Evolutionary conservation across 2,888 invertebrate species (phyloP), one percentile per base, ranked within the genome.

Genomic region (Iphiclides podalirius): DNA sequence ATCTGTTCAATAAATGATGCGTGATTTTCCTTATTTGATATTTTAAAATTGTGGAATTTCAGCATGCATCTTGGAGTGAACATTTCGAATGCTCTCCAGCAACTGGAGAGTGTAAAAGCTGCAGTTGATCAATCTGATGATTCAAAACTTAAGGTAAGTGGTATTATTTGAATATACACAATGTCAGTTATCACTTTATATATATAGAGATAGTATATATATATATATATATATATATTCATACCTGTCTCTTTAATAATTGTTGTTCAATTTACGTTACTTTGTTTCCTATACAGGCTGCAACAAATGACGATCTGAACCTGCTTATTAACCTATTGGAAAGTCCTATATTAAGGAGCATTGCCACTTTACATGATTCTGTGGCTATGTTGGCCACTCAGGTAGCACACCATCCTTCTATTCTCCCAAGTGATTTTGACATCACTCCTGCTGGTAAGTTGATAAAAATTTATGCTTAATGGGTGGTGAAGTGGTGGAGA

Each of bases 371-470:
- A 52, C 94, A 98, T 89, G 97, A 98, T 74, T 97, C 98, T 0
- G 88, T 98, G 36, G 93, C 93, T 37, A 95, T 97, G 83, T 87
- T 98, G 47, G 95, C 96, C 57, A 93, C 93, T 17, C 97, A 97
- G 81, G 91, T 97, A 47, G 93, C 93, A 33, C 95, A 96, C 67
- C 97, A 97, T 84, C 97, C 97, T 9, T 97, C 97, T 13, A 96
- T 97, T 72, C 88, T 97, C 55, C 96, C 97, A 35, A 95, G 95
- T 42, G 97, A 98, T 78, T 98, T 98, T 82, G 97, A 98, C 72
- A 96, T 98, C 47, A 95, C 94, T 61, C 92, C 94, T 37, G 93
- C 95, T 59, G 95, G 95, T 67, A 73, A 71, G 48, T 58, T 8
- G n/a, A n/a, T n/a, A n/a, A n/a, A n/a, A n/a, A n/a, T n/a, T n/a